Conservation (phyloP, 1,140 invertebrate genomes). For the Triops cancriformis region DNA sequence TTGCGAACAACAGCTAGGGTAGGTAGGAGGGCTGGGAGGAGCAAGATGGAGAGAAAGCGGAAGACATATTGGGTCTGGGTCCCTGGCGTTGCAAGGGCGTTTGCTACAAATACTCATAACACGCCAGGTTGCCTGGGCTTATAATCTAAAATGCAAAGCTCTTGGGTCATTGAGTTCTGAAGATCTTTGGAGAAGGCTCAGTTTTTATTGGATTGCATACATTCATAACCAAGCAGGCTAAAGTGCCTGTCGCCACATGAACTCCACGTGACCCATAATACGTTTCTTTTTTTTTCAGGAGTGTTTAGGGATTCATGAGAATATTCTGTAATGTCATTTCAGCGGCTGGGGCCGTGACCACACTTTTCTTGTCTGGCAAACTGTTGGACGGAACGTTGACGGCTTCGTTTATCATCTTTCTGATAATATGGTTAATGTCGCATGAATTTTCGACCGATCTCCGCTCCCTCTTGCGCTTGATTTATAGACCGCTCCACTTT, state of each 20-base stretch:
- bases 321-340: not conserved
- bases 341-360: not conserved
- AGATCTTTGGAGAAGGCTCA: not conserved
- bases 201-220: slow-evolving; percentile 10
- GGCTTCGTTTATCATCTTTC: not conserved
- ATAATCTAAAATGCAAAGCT: slow-evolving; percentile 11
- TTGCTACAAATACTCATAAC: not conserved
- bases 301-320: not conserved
- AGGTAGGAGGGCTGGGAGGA: too few relatives aligned
- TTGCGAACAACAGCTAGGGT: not conserved
- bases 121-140: not conserved
- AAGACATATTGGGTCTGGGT: not conserved
- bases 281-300: not conserved
- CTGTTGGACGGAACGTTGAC: not conserved
- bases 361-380: not conserved
- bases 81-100: not conserved
- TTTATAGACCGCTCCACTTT: not conserved
- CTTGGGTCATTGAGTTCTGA: not conserved
- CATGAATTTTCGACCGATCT: not conserved
- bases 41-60: not conserved
- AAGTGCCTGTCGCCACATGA: not conserved
- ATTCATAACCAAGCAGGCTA: not conserved
- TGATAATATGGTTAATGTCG: not conserved
- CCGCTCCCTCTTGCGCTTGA: not conserved
- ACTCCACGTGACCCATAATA: not conserved